Conservation (phyloP, 2,888 invertebrate species). For the Amphimallon solstitiale region DNA sequence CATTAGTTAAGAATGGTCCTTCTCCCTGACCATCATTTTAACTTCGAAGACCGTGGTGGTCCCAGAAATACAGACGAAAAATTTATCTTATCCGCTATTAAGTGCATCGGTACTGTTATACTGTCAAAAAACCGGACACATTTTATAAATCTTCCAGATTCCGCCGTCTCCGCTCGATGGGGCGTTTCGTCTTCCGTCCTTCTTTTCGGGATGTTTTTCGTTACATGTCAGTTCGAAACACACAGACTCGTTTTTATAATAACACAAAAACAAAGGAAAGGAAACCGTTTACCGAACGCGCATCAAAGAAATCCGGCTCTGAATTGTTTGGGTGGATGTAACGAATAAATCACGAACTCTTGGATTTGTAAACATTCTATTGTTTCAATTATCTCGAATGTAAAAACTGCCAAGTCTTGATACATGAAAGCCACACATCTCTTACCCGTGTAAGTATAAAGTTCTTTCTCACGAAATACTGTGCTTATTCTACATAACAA, state of each 20-base stretch:
- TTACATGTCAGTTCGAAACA: slow-evolving; percentile 45
- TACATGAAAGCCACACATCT: neutral
- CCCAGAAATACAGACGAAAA: slow-evolving; percentile 41
- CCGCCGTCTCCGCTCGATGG: slow-evolving; percentile 40
- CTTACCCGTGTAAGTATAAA: neutral
- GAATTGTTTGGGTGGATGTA: slow-evolving; percentile 53
- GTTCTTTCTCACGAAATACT: neutral
- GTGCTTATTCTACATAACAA: too few species aligned
- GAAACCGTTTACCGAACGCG: slow-evolving; percentile 52
- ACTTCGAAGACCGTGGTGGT: slow-evolving; percentile 38
- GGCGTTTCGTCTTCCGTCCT: slow-evolving; percentile 36
- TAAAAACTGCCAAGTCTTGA: slow-evolving; percentile 7
- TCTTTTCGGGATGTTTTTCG: slow-evolving; percentile 44
- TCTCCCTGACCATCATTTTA: slow-evolving; percentile 17
- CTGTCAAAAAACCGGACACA: slow-evolving; percentile 55
- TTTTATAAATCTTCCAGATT: slow-evolving; percentile 53
- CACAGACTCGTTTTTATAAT: slow-evolving; percentile 50
- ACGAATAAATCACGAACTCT: slow-evolving; percentile 54
- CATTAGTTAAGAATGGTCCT: slow-evolving; percentile 13
- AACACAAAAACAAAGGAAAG: slow-evolving; percentile 49
- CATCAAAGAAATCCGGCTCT: slow-evolving; percentile 53
- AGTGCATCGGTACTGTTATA: slow-evolving; percentile 46
- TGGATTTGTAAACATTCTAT: slow-evolving; percentile 56
- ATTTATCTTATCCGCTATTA: slow-evolving; percentile 53
- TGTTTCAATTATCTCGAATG: slow-evolving; percentile 47